A percentile compares a stretch with the other conserved stretches of the same genome.
phyloP scores from a whole-genome alignment of 2,113 vertebrate species.

The Steatornis caripensis region DNA sequence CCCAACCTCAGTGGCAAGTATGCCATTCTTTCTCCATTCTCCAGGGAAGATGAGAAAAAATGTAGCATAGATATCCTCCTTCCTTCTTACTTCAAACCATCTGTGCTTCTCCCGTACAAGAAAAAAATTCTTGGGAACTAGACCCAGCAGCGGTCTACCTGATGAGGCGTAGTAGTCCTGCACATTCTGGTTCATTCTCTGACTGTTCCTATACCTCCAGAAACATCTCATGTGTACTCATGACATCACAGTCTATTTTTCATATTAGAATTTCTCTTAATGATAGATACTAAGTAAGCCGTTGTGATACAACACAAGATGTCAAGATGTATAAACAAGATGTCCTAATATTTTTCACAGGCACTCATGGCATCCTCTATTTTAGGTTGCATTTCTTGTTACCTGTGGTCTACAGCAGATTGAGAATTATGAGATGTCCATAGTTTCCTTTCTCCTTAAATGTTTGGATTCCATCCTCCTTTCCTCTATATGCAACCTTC shows the following conservation, averaged over 20 bases:
- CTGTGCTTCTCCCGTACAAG: not conserved
- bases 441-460: not conserved
- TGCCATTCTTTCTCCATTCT: not conserved
- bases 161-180: not conserved
- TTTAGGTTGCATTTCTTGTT: not conserved
- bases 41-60: not conserved
- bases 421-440: not conserved
- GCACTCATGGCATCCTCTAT: not conserved
- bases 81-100: not conserved
- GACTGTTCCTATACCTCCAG: not conserved
- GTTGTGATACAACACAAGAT: not conserved
- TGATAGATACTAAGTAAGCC: not conserved
- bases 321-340: not conserved
- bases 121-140: not conserved
- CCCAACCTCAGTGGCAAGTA: not conserved
- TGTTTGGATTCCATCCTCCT: not conserved
- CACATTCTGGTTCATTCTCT: not conserved
- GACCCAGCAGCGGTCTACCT: not conserved
- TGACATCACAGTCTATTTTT: not conserved
- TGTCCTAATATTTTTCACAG: not conserved
- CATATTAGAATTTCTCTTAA: not conserved
- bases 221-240: not conserved
- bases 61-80: not conserved
- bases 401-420: not conserved
- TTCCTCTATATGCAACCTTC: not conserved